A percentile compares a stretch with the other conserved stretches of the same genome.
These are phyloP conservation scores for Parnassius mnemosyne DNA, from an alignment of 2,888 invertebrate species.

Conservation along the genomic window DNA sequence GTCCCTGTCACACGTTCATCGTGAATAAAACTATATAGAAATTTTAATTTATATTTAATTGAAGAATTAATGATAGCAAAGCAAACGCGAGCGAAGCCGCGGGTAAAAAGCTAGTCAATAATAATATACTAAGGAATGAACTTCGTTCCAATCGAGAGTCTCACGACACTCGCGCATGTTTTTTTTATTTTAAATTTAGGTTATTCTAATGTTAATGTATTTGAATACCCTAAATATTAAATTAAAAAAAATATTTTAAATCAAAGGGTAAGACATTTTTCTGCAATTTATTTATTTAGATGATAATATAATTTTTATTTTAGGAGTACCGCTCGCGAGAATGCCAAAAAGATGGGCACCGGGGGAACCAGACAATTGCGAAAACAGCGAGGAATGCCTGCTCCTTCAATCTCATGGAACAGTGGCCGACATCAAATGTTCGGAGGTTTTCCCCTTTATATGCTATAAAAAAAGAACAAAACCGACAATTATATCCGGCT, in stretches of 20 bases:
- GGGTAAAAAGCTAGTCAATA: too few relatives aligned
- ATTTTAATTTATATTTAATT: too few relatives aligned
- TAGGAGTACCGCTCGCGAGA: constrained; percentile 27
- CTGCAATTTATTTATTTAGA: neutral
- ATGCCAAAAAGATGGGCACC: constrained; percentile 29
- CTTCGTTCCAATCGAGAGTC: too few relatives aligned
- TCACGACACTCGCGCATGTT: too few relatives aligned
- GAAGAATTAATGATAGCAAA: too few relatives aligned
- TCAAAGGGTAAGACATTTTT: neutral
- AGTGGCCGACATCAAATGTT: constrained; percentile 21
- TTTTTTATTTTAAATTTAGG: too few relatives aligned
- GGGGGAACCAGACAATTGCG: constrained; percentile 27
- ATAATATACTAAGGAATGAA: too few relatives aligned
- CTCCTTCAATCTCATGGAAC: constrained; percentile 21
- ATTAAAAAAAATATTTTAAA: neutral
- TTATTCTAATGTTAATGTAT: neutral
- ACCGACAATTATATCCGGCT: neutral
- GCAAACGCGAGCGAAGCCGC: too few relatives aligned
- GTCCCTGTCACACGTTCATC: too few relatives aligned
- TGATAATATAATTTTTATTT: constrained; percentile 3
- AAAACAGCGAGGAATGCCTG: constrained; percentile 28
- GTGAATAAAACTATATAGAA: too few relatives aligned
- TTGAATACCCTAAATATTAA: neutral
- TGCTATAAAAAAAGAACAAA: neutral
- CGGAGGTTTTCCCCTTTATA: neutral